phyloP scores from a whole-genome alignment of 2,888 invertebrate species.

The Cheilosia vulpina region DNA sequence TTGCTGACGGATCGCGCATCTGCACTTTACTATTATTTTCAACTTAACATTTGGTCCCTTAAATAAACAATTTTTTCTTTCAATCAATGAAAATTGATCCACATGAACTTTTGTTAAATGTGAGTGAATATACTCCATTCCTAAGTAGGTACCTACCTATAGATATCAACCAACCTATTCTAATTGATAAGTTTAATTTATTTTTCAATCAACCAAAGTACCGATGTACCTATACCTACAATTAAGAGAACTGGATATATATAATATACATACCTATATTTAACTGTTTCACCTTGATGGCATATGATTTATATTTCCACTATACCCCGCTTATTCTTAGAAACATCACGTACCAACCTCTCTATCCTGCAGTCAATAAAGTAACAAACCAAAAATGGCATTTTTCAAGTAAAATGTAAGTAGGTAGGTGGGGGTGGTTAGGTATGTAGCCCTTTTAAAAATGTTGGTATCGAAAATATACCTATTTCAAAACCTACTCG shows the following conservation, averaged over 20 bases:
- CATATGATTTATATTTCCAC: neutral
- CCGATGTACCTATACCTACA: neutral
- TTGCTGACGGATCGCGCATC: too few relatives aligned
- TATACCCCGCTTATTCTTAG: too few relatives aligned
- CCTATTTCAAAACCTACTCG: conserved; percentile 19
- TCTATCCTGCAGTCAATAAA: conserved; percentile 16
- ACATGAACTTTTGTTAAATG: too few relatives aligned
- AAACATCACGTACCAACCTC: neutral
- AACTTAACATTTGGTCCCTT: too few relatives aligned
- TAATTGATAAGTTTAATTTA: too few relatives aligned
- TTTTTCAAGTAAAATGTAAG: conserved; percentile 23
- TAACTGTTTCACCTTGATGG: neutral
- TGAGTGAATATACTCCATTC: too few relatives aligned
- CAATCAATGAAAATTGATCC: too few relatives aligned
- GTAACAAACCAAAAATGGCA: conserved; percentile 22
- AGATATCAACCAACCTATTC: too few relatives aligned
- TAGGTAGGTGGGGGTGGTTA: neutral
- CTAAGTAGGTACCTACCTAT: too few relatives aligned
- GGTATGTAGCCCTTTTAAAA: neutral
- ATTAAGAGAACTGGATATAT: neutral
- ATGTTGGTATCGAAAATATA: conserved; percentile 5
- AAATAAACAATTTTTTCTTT: too few relatives aligned
- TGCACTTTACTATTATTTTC: too few relatives aligned
- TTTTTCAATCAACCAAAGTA: neutral
- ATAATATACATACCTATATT: too few relatives aligned